Base-by-base conservation (phyloP, 2,888 invertebrate species). In the Flexamia atlantica region DNA sequence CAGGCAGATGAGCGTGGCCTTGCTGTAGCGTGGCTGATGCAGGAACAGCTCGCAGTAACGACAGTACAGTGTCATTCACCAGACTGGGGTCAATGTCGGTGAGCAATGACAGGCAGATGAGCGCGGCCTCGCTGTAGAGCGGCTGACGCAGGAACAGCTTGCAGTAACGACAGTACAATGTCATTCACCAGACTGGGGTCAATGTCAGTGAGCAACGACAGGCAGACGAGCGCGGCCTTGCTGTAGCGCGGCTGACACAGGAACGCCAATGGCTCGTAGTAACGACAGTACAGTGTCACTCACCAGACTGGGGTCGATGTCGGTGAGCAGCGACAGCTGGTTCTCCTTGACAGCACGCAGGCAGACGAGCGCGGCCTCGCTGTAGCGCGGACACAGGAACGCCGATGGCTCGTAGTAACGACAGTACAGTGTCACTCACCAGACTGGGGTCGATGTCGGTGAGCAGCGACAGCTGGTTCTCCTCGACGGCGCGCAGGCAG, bases 331-430 rank as follows among this genome's bases (percentile, higher is more conserved):
- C 84, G 92, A 91, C 30, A 92, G 92, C 87, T 93, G 93, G 88
- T 93, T 93, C 79, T 92, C 90, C 89, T 94, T 94, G 0, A 94
- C 91, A 28, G 94, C 93, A 87, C 92, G 91, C 64, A 94, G 90
- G 87, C 94, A 94, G 50, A 94, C 92, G 57, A 94, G 90, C 1
- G 93, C 90, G 1, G 93, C 93, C 87, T 93, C 93, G 17, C 93
- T 91, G 88, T 93, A 93, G 84, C 91, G 90, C 86, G 92, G 93
- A 72, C 93, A 91, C 83, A 94, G 89, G 89, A 93, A 94, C 23
- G 94, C 93, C 88, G 91, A 90, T 79, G 91, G 89, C 85, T 91
- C 91, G 86, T 94, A 93, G 87, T 93, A 94, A 30, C 91, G n/a
- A n/a, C n/a, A n/a, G n/a, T n/a, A n/a, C n/a, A n/a, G n/a, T n/a